These are phyloP conservation scores for Raja brachyura DNA, from an alignment of 2,113 vertebrate species.

Conservation along the genomic window DNA sequence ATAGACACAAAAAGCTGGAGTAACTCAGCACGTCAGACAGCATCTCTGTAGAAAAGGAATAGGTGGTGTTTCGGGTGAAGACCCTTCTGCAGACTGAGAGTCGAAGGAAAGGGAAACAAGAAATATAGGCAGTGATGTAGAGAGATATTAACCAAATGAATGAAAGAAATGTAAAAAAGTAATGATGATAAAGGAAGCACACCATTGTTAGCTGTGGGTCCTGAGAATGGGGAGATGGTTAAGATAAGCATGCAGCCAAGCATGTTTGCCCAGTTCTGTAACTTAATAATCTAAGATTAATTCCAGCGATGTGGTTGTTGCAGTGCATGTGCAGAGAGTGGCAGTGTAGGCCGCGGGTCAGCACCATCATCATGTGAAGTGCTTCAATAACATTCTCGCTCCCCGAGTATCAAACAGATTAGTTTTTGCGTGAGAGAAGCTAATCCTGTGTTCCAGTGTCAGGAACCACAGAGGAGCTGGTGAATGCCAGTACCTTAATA, in stretches of 20 bases:
- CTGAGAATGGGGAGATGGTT: neutral
- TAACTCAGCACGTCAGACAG: no score
- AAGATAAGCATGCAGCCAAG: neutral
- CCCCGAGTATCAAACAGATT: slow-evolving; percentile 28
- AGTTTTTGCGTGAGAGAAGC: slow-evolving; percentile 26
- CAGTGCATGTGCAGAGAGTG: slow-evolving; percentile 38
- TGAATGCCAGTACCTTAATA: slow-evolving; percentile 9
- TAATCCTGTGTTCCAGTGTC: slow-evolving; percentile 38
- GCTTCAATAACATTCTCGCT: slow-evolving; percentile 32
- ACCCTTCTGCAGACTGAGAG: no score
- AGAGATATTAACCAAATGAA: no score
- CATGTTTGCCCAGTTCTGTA: neutral
- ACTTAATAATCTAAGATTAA: neutral
- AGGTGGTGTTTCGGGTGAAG: no score
- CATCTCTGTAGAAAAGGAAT: no score
- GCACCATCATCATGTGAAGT: slow-evolving; percentile 5
- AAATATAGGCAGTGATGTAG: no score
- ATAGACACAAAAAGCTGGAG: no score
- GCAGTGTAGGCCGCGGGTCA: slow-evolving; percentile 31
- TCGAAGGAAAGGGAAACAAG: no score
- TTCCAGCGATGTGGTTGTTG: neutral
- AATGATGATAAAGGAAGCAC: no score
- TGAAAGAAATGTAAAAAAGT: no score
- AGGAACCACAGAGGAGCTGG: slow-evolving; percentile 12
- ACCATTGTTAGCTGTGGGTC: no score